Conservation (phyloP, 2,113 vertebrate genomes). For the Cricetomys ansorgei region DNA sequence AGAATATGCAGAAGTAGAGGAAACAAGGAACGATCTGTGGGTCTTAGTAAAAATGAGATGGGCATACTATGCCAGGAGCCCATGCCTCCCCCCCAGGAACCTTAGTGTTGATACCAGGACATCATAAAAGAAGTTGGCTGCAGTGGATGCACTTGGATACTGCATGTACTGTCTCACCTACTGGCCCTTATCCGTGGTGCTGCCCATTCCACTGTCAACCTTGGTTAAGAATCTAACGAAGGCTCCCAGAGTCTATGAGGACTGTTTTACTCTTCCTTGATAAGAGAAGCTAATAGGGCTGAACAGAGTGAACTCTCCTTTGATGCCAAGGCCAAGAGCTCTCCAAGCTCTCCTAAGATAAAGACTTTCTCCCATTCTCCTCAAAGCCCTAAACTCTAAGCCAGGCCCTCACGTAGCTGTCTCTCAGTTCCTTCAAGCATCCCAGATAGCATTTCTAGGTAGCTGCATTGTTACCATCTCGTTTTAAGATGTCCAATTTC, state of each 20-base stretch:
- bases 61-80: fast-evolving
- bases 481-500: background rate
- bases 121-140: background rate
- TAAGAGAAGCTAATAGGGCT: background rate
- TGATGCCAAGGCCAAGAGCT: background rate
- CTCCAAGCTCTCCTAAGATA: background rate
- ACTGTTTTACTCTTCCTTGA: background rate
- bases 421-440: background rate
- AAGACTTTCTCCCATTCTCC: background rate
- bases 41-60: background rate
- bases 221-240: background rate
- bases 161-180: no score
- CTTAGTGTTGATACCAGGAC: background rate
- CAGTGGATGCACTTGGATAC: no score
- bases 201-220: no score
- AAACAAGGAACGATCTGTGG: background rate
- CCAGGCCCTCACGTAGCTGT: background rate
- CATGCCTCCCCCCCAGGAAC: background rate
- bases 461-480: background rate
- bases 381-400: background rate
- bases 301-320: background rate
- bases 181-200: background rate
- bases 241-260: background rate
- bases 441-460: background rate
- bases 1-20: background rate